Evolutionary conservation across 2,113 vertebrate genomes (phyloP).

Genomic region (Hiodon tergisus): DNA sequence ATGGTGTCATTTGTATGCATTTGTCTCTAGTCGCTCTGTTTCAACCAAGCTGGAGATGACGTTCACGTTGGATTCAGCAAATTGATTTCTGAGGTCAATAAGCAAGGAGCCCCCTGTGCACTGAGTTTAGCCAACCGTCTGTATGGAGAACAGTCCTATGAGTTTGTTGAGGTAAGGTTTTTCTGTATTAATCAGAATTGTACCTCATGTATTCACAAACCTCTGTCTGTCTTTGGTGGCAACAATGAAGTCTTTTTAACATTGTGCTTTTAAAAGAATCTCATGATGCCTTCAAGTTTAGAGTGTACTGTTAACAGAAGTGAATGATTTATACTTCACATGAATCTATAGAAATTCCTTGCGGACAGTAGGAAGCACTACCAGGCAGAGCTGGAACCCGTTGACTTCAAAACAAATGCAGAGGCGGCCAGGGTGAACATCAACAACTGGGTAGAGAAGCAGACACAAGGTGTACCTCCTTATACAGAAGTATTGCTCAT

Average conservation of each 20-base stretch:
- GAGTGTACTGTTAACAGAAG: background rate
- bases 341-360: slow-evolving; percentile 53
- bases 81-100: slow-evolving; percentile 69
- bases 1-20: background rate
- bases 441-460: slow-evolving; percentile 63
- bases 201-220: background rate
- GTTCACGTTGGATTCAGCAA: slow-evolving; percentile 64
- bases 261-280: background rate
- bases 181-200: background rate
- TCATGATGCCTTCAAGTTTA: background rate
- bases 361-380: slow-evolving; percentile 50
- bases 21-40: slow-evolving; percentile 48
- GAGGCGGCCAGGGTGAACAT: slow-evolving; percentile 55
- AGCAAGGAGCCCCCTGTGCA: slow-evolving; percentile 57
- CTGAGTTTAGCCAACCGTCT: slow-evolving; percentile 78
- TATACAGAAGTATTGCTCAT: background rate
- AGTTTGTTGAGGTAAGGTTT: slow-evolving; percentile 68
- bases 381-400: slow-evolving; percentile 54
- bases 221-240: background rate
- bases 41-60: slow-evolving; percentile 36
- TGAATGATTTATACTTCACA: slow-evolving; percentile 1
- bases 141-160: slow-evolving; percentile 77
- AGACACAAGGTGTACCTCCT: slow-evolving; percentile 53
- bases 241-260: background rate
- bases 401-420: slow-evolving; percentile 44